Evolutionary conservation across 2,797 vertebrate genomes (phyloP).

Genomic region (Acrocephalus scirpaceus): DNA sequence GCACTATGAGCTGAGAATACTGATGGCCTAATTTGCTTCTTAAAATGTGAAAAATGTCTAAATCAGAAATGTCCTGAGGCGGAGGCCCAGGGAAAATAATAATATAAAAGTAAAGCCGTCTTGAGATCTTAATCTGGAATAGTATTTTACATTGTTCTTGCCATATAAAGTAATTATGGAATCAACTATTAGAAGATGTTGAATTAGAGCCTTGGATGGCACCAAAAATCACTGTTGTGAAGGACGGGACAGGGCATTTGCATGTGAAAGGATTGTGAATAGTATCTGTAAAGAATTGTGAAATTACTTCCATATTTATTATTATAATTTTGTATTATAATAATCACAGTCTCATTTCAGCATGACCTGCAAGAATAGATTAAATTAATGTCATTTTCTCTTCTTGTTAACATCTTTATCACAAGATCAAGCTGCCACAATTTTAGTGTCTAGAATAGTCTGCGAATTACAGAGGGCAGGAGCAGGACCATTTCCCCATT

Average conservation of each 20-base stretch:
- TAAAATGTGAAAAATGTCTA: not conserved
- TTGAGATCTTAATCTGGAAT: conserved; percentile 42
- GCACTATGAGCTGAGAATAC: not conserved
- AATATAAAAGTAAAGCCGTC: conserved; percentile 42
- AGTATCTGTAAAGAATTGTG: conserved; percentile 78
- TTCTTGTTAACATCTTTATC: conserved; percentile 84
- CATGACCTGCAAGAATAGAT: conserved; percentile 83
- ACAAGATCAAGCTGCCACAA: conserved; percentile 82
- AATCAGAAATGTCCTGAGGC: not conserved
- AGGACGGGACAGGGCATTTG: conserved; percentile 74
- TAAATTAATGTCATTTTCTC: conserved; percentile 84
- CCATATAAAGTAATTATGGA: conserved; percentile 71
- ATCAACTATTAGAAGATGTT: conserved; percentile 73
- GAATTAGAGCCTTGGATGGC: conserved; percentile 72
- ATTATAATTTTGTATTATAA: conserved; percentile 81
- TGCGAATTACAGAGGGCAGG: conserved; percentile 66
- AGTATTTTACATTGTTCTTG: conserved; percentile 61
- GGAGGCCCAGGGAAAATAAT: not conserved
- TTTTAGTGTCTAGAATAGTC: conserved; percentile 76
- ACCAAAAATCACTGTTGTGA: conserved; percentile 78
- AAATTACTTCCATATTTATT: conserved; percentile 84
- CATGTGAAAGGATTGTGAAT: conserved; percentile 79
- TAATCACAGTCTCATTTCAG: conserved; percentile 79
- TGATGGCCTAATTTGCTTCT: conserved; percentile 10
- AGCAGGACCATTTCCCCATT: conserved; percentile 63